Evolutionary conservation across 2,113 vertebrate genomes (phyloP).

Genomic region (Typhlomys cinereus): DNA sequence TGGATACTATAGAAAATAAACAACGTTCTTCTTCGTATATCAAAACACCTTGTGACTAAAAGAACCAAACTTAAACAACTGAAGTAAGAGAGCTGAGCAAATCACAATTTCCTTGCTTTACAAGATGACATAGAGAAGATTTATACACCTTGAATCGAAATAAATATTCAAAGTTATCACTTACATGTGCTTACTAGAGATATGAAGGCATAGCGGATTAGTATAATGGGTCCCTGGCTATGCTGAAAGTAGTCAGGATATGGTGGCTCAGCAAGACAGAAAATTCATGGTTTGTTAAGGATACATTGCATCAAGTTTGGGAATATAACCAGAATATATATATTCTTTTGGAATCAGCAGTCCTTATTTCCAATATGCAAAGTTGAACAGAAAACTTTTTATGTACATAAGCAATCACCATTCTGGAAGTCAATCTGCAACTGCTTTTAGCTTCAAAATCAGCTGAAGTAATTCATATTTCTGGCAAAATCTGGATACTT

Average conservation of each 20-base stretch:
- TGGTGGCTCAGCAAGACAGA: slow-evolving; percentile 72
- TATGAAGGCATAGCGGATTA: slow-evolving; percentile 83
- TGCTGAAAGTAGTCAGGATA: slow-evolving; percentile 77
- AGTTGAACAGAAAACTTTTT: slow-evolving; percentile 73
- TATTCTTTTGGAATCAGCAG: slow-evolving; percentile 61
- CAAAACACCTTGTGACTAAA: slow-evolving; percentile 51
- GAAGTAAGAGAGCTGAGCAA: slow-evolving; percentile 72
- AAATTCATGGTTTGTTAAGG: slow-evolving; percentile 84
- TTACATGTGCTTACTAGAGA: slow-evolving; percentile 85
- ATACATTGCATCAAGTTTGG: slow-evolving; percentile 73
- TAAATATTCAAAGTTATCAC: slow-evolving; percentile 82
- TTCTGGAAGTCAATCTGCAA: slow-evolving; percentile 69
- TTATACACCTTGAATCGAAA: slow-evolving; percentile 79
- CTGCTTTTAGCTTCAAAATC: slow-evolving; percentile 64
- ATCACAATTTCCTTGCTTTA: slow-evolving; percentile 61
- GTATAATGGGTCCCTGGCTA: slow-evolving; percentile 81
- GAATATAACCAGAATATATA: slow-evolving; percentile 70
- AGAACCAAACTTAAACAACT: slow-evolving; percentile 70
- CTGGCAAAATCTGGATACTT: slow-evolving; percentile 66
- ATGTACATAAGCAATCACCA: slow-evolving; percentile 76
- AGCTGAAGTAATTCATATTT: slow-evolving; percentile 75
- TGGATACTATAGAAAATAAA: slow-evolving; percentile 32
- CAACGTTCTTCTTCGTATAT: neutral
- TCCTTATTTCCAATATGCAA: slow-evolving; percentile 73
- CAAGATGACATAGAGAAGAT: slow-evolving; percentile 71